Conservation (phyloP, 1,140 invertebrate genomes). For the Papilio glaucus region DNA sequence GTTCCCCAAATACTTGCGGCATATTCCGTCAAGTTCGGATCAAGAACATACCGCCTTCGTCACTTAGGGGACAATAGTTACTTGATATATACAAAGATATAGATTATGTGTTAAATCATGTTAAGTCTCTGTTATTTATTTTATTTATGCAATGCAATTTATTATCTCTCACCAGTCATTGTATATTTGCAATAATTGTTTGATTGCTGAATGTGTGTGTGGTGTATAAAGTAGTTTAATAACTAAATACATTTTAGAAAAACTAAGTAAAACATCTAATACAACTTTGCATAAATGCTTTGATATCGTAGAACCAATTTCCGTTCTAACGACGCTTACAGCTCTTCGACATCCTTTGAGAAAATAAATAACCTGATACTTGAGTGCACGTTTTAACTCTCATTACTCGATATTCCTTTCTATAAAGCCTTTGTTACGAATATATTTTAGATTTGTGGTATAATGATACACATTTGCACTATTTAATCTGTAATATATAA, state of each 20-base stretch:
- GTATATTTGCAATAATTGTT: too few species aligned
- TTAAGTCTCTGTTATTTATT: too few species aligned
- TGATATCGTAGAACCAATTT: conserved; percentile 22
- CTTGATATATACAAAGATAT: too few species aligned
- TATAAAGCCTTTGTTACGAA: neutral
- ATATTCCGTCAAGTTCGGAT: neutral
- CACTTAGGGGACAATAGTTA: too few species aligned
- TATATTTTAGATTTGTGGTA: neutral
- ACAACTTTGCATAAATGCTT: neutral
- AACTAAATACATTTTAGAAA: too few species aligned
- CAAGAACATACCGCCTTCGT: neutral
- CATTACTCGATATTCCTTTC: conserved; percentile 10
- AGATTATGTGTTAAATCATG: too few species aligned
- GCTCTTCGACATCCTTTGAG: neutral
- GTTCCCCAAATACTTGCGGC: neutral
- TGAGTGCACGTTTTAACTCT: conserved; percentile 1
- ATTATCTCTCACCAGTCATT: too few species aligned
- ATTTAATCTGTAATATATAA: too few species aligned
- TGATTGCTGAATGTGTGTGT: too few species aligned
- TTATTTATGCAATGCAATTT: too few species aligned
- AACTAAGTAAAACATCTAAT: neutral
- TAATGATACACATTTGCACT: too few species aligned
- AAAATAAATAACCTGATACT: neutral
- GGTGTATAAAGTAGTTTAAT: too few species aligned
- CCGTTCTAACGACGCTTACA: conserved; percentile 7